Percentiles rank a stretch among this genome's conserved stretches.
These are phyloP conservation scores for Acrocyrtus sp. DNA, from an alignment of 2,888 invertebrate genomes.

Conservation along the genomic window DNA sequence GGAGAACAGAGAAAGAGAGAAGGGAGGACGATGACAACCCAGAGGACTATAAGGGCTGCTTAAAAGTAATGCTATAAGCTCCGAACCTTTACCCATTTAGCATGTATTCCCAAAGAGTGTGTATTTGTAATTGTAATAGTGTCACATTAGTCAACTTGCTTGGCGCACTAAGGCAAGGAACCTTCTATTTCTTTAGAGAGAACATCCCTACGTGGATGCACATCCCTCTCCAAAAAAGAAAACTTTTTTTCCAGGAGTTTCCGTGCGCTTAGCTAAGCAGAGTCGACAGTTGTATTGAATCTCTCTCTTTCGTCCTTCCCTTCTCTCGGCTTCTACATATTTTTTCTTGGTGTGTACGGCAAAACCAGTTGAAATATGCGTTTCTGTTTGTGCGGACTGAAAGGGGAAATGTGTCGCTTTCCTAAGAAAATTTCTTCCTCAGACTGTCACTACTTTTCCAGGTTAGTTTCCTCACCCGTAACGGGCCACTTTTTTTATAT, in stretches of 20 bases:
- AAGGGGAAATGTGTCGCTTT: slow-evolving; percentile 53
- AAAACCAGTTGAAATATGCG: slow-evolving; percentile 33
- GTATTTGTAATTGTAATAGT: slow-evolving; percentile 52
- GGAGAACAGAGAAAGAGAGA: not conserved
- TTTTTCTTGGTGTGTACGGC: no score
- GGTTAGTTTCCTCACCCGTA: not conserved
- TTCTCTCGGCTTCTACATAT: no score
- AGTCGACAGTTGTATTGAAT: no score
- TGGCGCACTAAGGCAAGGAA: no score
- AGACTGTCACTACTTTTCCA: slow-evolving; percentile 43
- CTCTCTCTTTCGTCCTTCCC: no score
- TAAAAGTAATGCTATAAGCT: not conserved
- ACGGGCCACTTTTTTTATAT: not conserved
- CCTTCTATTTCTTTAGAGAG: no score
- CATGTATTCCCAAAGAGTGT: slow-evolving; percentile 49
- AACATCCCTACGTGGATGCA: no score
- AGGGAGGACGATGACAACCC: not conserved
- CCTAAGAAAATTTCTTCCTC: slow-evolving; percentile 48
- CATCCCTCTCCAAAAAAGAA: no score
- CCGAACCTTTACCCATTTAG: slow-evolving; percentile 30
- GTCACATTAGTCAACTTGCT: slow-evolving; percentile 50
- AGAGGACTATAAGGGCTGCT: not conserved
- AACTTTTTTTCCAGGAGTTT: no score
- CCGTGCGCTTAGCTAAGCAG: no score
- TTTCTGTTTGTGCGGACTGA: slow-evolving; percentile 34